These are phyloP conservation scores for Andricus quercusramuli DNA, from an alignment of 2,888 invertebrate genomes.

Conservation along the genomic window DNA sequence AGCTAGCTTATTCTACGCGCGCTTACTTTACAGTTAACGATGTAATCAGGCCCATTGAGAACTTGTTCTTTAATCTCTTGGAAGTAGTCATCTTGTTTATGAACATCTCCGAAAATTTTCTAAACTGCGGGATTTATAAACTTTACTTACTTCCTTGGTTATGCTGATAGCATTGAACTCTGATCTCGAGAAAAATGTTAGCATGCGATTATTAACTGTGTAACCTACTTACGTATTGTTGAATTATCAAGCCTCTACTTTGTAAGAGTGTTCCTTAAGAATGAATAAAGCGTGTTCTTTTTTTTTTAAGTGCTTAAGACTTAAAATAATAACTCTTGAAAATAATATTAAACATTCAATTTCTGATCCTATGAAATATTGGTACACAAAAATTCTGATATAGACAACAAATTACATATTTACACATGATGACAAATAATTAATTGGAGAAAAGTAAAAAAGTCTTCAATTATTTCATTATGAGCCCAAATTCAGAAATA, in stretches of 20 bases:
- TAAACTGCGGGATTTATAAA: neutral
- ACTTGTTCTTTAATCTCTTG: neutral
- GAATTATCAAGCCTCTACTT: neutral
- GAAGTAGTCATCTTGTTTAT: neutral
- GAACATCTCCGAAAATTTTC: neutral
- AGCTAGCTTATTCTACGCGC: no score
- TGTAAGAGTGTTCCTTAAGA: neutral
- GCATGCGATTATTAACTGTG: neutral
- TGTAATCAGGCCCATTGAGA: neutral
- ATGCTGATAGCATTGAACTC: slow-evolving; percentile 3
- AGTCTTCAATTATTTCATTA: neutral
- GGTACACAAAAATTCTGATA: no score
- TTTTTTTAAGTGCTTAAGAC: no score
- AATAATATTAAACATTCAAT: no score
- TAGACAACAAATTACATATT: no score
- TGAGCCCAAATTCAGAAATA: neutral
- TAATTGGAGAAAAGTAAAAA: neutral
- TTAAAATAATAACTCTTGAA: no score
- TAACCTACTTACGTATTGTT: neutral
- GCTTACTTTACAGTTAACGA: no score
- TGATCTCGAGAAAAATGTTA: neutral
- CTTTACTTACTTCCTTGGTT: neutral
- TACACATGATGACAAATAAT: no score
- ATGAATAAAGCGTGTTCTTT: neutral
- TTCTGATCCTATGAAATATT: no score